Conservation (phyloP, 2,888 invertebrate genomes). For the Serripes groenlandicus region DNA sequence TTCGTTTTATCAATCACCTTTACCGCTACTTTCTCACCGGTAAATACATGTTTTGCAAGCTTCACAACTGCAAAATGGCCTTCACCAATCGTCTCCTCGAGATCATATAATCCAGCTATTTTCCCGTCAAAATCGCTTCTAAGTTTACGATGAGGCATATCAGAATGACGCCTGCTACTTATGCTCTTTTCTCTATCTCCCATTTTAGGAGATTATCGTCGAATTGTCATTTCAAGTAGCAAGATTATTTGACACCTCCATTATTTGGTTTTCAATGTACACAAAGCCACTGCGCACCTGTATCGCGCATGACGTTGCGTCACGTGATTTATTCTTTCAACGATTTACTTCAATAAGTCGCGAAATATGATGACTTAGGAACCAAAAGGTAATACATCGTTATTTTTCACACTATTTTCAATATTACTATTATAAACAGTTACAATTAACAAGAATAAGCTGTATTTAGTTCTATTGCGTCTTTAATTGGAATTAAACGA, state of each 20-base stretch:
- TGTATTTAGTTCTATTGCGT: too few relatives aligned
- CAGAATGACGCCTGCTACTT: conserved; percentile 6
- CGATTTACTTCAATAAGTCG: too few relatives aligned
- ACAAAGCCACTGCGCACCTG: conserved; percentile 72
- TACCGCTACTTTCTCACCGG: conserved; percentile 98
- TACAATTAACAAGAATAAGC: too few relatives aligned
- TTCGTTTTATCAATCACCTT: conserved; percentile 99
- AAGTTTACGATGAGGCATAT: conserved; percentile 76
- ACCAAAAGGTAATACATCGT: too few relatives aligned
- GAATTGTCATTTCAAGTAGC: conserved; percentile 4
- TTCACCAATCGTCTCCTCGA: conserved; percentile 98
- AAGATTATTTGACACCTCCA: conserved; percentile 62
- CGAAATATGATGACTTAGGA: too few relatives aligned
- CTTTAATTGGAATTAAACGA: too few relatives aligned
- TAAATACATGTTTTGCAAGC: conserved; percentile 98
- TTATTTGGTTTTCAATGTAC: conserved; percentile 63
- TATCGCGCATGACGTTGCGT: conserved; percentile 78
- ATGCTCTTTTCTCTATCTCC: conserved; percentile 36
- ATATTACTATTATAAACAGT: too few relatives aligned
- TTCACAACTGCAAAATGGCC: conserved; percentile 99
- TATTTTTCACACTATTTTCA: too few relatives aligned
- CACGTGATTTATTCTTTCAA: conserved; percentile 71
- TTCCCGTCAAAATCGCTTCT: conserved; percentile 83
- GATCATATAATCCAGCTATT: conserved; percentile 95
- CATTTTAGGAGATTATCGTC: conserved; percentile 27